Conservation (phyloP, 1,140 invertebrate genomes). For the Trinorchestia longiramus region DNA sequence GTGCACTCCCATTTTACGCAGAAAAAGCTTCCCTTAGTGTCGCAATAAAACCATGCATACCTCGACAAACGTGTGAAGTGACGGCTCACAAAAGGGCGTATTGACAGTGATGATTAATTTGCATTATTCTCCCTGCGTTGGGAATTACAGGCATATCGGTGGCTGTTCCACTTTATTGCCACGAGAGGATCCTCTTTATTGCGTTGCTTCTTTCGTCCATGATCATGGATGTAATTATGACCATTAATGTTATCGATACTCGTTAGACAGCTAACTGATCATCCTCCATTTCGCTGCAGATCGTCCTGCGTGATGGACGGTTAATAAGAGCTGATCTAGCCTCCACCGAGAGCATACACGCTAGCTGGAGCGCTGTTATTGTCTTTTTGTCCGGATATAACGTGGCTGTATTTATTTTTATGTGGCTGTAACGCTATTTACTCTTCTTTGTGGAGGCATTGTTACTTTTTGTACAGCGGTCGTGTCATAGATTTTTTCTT, state of each 20-base stretch:
- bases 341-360: background rate
- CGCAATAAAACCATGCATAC: background rate
- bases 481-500: background rate
- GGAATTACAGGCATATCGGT: background rate
- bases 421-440: background rate
- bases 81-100: background rate
- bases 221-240: background rate
- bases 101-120: background rate
- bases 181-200: background rate
- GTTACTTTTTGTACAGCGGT: background rate
- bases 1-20: background rate
- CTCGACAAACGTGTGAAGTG: too few relatives aligned
- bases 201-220: background rate
- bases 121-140: background rate
- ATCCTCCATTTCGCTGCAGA: background rate
- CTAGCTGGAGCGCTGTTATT: background rate
- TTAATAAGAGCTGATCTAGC: background rate
- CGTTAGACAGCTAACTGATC: background rate
- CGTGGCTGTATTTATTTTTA: background rate
- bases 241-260: background rate
- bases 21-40: background rate
- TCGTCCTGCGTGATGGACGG: background rate
- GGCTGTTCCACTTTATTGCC: background rate
- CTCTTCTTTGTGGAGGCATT: background rate
- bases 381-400: background rate